Conservation (phyloP, 2,113 vertebrate species). For the Bufo bufo region DNA sequence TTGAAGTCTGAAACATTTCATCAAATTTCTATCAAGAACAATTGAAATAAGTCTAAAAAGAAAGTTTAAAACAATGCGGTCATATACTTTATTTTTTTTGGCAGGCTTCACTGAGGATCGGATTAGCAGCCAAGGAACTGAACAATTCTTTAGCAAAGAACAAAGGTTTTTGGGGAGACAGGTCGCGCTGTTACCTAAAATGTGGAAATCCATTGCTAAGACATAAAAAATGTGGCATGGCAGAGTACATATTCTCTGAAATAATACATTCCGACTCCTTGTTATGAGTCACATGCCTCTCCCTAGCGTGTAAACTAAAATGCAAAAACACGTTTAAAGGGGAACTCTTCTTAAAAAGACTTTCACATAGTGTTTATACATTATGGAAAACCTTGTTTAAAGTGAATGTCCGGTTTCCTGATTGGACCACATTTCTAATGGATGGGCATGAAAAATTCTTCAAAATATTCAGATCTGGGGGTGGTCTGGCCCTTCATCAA, state of each 20-base stretch:
- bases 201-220: slow-evolving; percentile 7
- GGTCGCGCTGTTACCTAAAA: slow-evolving; percentile 18
- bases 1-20: neutral
- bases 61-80: neutral
- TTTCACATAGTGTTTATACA: too few relatives aligned
- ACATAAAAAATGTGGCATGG: neutral
- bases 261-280: slow-evolving; percentile 9
- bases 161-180: slow-evolving; percentile 30
- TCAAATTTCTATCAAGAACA: neutral
- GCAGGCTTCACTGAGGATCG: neutral
- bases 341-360: neutral
- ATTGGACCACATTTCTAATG: too few relatives aligned
- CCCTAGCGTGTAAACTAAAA: neutral
- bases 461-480: neutral
- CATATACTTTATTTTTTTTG: neutral
- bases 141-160: slow-evolving; percentile 20
- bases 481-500: neutral
- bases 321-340: neutral
- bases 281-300: neutral
- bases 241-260: neutral
- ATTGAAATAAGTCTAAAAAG: neutral
- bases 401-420: too few relatives aligned
- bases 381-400: too few relatives aligned
- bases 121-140: neutral
- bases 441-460: too few relatives aligned